Percentiles rank a stretch among this genome's conserved stretches.
These are phyloP conservation scores for Podarcis siculus DNA, from an alignment of 2,797 vertebrate genomes.

Conservation along the genomic window DNA sequence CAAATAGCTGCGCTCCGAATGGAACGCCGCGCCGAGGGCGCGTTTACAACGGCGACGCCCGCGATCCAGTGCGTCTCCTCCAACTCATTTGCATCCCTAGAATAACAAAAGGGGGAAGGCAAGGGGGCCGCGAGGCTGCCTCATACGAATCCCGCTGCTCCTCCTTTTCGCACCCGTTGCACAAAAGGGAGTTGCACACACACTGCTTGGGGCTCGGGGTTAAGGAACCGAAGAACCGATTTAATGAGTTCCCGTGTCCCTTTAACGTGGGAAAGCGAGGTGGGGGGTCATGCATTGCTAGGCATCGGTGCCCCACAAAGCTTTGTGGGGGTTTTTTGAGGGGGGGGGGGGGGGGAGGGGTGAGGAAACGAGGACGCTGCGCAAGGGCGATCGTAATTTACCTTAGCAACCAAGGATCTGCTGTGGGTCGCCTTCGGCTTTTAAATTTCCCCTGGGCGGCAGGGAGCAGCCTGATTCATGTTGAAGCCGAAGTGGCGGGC, in stretches of 20 bases:
- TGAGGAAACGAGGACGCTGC: not conserved
- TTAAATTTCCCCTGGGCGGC: constrained; percentile 81
- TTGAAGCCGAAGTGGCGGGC: constrained; percentile 47
- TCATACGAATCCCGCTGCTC: not conserved
- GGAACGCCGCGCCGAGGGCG: not conserved
- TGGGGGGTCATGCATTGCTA: not conserved
- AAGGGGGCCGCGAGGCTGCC: not conserved
- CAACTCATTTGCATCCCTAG: not conserved
- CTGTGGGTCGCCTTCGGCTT: constrained; percentile 74
- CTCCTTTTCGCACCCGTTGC: not conserved
- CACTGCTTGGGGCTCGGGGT: not conserved
- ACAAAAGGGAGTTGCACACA: not conserved
- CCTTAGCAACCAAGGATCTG: constrained; percentile 84
- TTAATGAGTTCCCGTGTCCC: not conserved
- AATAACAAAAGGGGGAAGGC: too few species aligned
- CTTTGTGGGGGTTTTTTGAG: not conserved
- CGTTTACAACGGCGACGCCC: not conserved
- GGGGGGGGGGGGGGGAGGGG: not conserved
- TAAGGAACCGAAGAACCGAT: not conserved
- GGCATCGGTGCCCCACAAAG: not conserved
- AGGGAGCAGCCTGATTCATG: constrained; percentile 80
- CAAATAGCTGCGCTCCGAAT: not conserved
- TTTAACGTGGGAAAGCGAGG: too few species aligned
- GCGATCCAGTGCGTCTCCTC: not conserved
- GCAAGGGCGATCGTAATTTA: constrained; percentile 75